Base-by-base conservation (phyloP, 2,113 vertebrate species). In the Sylvia atricapilla region DNA sequence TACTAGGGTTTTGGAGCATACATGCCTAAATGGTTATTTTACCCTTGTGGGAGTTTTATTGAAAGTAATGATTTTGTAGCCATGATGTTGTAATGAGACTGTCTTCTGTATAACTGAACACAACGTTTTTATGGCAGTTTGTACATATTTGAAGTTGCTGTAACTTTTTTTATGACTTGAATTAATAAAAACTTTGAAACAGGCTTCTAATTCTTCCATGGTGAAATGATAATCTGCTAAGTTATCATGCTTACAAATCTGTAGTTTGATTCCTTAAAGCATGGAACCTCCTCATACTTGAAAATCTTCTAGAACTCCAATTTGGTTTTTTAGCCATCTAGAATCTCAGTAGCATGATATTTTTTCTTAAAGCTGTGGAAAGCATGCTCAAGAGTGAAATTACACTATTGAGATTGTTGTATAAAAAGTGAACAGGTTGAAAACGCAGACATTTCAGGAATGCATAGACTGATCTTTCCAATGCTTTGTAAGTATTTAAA, bases 141-240 rank as follows among this genome's bases (percentile, higher is more conserved):
- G 97, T 97, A 97, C 50, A 97, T 97, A 95, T 81, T 90, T 96
- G 80, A 86, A 95, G 80, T 91, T 94, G 37, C 93, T 97, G 88
- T 82, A 95, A 89, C 78, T 95, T 97, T 97, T 97, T 97, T 96
- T 96, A 97, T 93, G 28, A 91, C 80, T 84, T 97, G 89, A 96
- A 91, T 91, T 96, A 97, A 97, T 97, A 97, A 97, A 97, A 97
- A 93, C 68, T 86, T 93, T 75, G 83, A 97, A 96, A 92, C 27
- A 24, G 92, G 72, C 37, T 93, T 91, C 33, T 80, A 31, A 21
- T 81, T 93, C 12, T 93, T 84, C 35, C 16, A 33, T 49, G 39
- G 56, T 79, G 30, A 89, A 73, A 27, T 74, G 3, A n/a, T 58
- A 35, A 60, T 52, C 44, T 63, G 16, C 17, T 13, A 37, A 72